phyloP scores from a whole-genome alignment of 2,113 vertebrate species.

The Microtus richardsoni region DNA sequence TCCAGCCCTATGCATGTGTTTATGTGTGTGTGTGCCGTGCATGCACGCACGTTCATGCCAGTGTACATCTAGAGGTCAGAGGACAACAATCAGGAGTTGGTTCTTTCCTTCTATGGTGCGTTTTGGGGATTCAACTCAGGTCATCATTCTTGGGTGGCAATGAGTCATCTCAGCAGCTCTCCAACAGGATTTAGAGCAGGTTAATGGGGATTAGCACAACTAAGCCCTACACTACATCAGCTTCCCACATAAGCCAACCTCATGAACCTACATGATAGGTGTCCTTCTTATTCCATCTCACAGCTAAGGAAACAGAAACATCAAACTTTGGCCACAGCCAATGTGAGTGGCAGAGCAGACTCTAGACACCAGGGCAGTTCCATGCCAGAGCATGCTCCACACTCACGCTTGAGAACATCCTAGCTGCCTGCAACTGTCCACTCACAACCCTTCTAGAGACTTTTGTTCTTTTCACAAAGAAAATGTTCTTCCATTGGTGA shows the following conservation, averaged over 20 bases:
- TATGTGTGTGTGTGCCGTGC: too few species aligned
- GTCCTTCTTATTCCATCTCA: not conserved
- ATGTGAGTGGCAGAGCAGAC: not conserved
- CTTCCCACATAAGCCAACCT: not conserved
- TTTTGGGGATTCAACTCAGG: not conserved
- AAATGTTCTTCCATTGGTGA: not conserved
- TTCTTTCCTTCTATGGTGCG: not conserved
- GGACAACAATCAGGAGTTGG: not conserved
- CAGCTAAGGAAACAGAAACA: conserved; percentile 14
- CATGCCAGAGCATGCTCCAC: not conserved
- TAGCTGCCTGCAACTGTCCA: not conserved
- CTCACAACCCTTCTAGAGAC: too few species aligned
- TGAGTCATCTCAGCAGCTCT: not conserved
- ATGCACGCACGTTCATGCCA: too few species aligned
- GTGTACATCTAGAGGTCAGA: not conserved
- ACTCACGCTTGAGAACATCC: not conserved
- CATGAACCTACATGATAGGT: not conserved
- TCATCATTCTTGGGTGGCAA: not conserved
- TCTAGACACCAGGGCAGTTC: not conserved
- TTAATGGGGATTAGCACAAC: not conserved
- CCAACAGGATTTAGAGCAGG: not conserved
- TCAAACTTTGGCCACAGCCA: not conserved
- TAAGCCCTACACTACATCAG: not conserved
- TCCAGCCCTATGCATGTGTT: not conserved
- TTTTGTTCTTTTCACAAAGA: not conserved